These are phyloP conservation scores for Drosophila funebris DNA, from an alignment of 1,140 invertebrate species.

Conservation along the genomic window DNA sequence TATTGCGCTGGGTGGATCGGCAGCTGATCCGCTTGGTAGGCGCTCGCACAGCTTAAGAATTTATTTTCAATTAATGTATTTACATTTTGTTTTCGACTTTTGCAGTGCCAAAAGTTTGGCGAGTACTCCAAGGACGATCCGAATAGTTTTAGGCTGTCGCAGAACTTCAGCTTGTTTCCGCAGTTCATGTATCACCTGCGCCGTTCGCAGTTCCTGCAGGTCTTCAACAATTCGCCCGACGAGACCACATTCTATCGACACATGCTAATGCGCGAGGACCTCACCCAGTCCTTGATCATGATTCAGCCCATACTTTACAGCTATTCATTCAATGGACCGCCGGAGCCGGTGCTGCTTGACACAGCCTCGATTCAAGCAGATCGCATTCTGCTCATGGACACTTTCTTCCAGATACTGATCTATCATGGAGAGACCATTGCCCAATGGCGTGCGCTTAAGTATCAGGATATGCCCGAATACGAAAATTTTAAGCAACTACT, in stretches of 20 bases:
- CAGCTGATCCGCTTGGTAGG: slow-evolving; percentile 97
- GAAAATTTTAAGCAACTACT: slow-evolving; percentile 98
- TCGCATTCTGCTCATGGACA: slow-evolving; percentile 99
- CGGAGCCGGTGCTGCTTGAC: slow-evolving; percentile 98
- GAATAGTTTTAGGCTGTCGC: slow-evolving; percentile 96
- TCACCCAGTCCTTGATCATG: slow-evolving; percentile 99
- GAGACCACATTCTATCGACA: slow-evolving; percentile 99
- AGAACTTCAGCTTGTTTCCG: slow-evolving; percentile 99
- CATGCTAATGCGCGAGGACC: slow-evolving; percentile 98
- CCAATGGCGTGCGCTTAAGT: slow-evolving; percentile 96
- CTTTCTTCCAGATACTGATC: slow-evolving; percentile 99
- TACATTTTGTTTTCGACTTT: not conserved
- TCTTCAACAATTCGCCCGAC: slow-evolving; percentile 99
- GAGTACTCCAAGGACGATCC: slow-evolving; percentile 99
- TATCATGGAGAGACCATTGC: slow-evolving; percentile 99
- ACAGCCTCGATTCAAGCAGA: slow-evolving; percentile 99
- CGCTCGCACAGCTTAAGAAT: not conserved
- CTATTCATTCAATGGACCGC: slow-evolving; percentile 98
- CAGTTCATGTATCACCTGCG: slow-evolving; percentile 99
- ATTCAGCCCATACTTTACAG: slow-evolving; percentile 99
- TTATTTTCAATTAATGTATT: not conserved
- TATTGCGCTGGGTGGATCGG: slow-evolving; percentile 98
- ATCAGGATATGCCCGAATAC: slow-evolving; percentile 98
- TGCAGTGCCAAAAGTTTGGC: slow-evolving; percentile 99
- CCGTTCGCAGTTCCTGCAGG: slow-evolving; percentile 99